A percentile compares a stretch with the other conserved stretches of the same genome.
Conservation (phyloP, 35 echinoderm and acorn worm species). For the Heliocidaris tuberculata region DNA sequence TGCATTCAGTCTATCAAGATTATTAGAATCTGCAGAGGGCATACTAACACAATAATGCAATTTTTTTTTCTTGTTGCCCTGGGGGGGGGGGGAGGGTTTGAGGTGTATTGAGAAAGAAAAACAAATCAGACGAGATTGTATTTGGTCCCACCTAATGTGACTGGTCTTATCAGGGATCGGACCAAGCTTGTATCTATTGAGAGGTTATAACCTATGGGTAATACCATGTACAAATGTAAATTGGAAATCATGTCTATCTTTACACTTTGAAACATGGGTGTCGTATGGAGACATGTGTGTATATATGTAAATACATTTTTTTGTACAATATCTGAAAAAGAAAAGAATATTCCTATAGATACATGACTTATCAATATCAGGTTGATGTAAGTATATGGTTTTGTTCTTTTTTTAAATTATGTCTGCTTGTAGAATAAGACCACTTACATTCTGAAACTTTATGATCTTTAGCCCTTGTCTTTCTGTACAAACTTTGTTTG, state of each 20-base stretch:
- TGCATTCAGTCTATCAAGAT: background rate
- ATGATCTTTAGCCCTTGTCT: conserved; percentile 20
- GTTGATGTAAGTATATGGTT: background rate
- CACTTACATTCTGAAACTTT: background rate
- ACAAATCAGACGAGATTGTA: background rate
- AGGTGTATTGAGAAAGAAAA: background rate
- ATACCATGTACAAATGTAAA: conserved; percentile 43
- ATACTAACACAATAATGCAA: background rate
- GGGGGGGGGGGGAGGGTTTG: no score
- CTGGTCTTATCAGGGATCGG: background rate
- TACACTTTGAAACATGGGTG: conserved; percentile 30
- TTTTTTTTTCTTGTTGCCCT: no score
- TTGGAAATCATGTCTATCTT: conserved; percentile 40
- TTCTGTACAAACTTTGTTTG: conserved; percentile 38
- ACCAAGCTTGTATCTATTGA: background rate
- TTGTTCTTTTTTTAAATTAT: background rate
- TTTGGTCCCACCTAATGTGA: conserved; percentile 9
- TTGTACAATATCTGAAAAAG: background rate
- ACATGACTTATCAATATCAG: conserved; percentile 13
- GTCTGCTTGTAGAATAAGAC: background rate
- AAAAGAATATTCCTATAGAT: conserved; percentile 24
- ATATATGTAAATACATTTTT: conserved; percentile 46
- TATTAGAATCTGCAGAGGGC: background rate
- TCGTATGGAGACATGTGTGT: conserved; percentile 9
- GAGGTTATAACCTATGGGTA: background rate